A percentile compares a stretch with the other conserved stretches of the same genome.
Evolutionary conservation across 2,797 vertebrate genomes (phyloP).

Genomic region (Orestias chungarensis): DNA sequence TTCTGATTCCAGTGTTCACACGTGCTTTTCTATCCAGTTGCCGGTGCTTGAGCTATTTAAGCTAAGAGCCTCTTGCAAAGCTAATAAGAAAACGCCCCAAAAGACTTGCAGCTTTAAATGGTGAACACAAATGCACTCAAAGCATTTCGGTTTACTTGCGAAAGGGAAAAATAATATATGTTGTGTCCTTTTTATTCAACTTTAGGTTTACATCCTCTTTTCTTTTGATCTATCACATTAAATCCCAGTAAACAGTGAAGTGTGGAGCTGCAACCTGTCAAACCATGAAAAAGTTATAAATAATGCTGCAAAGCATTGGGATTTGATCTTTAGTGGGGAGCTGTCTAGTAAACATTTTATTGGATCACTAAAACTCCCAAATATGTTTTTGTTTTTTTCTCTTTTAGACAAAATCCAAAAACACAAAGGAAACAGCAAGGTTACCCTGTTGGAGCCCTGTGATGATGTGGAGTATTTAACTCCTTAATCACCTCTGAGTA

Average conservation of each 20-base stretch:
- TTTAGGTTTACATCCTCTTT: background rate
- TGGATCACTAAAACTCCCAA: background rate
- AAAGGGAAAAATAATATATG: background rate
- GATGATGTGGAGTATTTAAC: slow-evolving; percentile 6
- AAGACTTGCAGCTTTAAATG: background rate
- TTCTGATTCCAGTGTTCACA: slow-evolving; percentile 1
- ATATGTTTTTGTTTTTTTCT: background rate
- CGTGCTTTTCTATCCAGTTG: background rate
- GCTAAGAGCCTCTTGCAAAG: background rate
- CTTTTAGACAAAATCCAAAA: background rate
- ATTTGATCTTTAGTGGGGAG: background rate
- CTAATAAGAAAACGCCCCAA: background rate
- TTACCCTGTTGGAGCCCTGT: background rate
- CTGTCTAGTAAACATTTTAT: background rate
- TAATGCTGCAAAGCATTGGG: background rate
- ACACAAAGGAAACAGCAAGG: background rate
- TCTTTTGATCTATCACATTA: background rate
- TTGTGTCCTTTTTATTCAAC: background rate
- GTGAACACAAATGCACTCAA: background rate
- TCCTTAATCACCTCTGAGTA: slow-evolving; percentile 6
- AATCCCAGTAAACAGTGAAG: background rate
- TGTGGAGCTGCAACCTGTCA: background rate
- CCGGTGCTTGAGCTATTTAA: background rate
- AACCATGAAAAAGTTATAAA: background rate
- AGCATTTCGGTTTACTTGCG: background rate